These are phyloP conservation scores for Antheraea assamensis DNA, from an alignment of 2,888 invertebrate genomes.

Conservation along the genomic window DNA sequence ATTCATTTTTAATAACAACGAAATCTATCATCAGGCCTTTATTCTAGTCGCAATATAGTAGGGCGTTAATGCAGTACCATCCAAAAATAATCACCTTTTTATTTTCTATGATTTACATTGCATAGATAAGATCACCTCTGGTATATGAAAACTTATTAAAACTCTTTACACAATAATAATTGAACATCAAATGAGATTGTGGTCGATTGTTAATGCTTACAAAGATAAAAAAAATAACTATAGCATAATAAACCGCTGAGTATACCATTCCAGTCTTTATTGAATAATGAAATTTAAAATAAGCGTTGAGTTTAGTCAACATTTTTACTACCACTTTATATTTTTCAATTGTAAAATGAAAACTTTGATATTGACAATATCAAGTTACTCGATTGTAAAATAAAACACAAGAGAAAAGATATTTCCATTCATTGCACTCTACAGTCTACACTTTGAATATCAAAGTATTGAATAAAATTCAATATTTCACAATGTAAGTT, in stretches of 20 bases:
- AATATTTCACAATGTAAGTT: not conserved
- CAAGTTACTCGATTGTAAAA: not conserved
- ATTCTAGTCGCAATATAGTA: too few species aligned
- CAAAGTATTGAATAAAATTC: constrained; percentile 1
- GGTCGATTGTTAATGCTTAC: too few species aligned
- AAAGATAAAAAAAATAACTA: not conserved
- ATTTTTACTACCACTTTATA: constrained; percentile 33
- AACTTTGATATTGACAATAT: not conserved
- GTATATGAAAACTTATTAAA: too few species aligned
- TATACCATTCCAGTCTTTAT: not conserved
- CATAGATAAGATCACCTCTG: too few species aligned
- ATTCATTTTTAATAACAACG: too few species aligned
- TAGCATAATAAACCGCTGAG: not conserved
- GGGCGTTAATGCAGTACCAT: too few species aligned
- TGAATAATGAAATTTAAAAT: not conserved
- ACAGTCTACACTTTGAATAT: not conserved
- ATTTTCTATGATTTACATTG: too few species aligned
- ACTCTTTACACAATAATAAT: too few species aligned
- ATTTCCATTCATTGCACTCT: constrained; percentile 8
- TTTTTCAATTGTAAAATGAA: not conserved
- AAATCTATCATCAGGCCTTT: too few species aligned
- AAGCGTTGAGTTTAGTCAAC: not conserved
- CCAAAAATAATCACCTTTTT: too few species aligned
- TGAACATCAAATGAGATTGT: too few species aligned
- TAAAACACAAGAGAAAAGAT: not conserved